Evolutionary conservation across 2,888 invertebrate genomes (phyloP), one percentile per base, ranked within the genome.

Genomic region (Patella depressa): DNA sequence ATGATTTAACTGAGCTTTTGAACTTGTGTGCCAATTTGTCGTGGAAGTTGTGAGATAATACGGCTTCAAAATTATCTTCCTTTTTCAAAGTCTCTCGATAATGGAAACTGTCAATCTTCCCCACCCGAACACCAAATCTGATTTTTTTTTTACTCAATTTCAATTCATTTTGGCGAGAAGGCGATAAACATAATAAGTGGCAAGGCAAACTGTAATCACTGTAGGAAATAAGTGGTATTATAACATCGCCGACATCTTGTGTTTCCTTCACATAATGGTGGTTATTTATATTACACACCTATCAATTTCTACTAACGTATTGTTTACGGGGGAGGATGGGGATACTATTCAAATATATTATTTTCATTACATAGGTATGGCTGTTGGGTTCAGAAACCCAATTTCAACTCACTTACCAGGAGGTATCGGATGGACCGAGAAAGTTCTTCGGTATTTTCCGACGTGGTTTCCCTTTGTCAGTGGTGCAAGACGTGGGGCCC

Each of bases 121-220:
- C 19, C 65, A 65, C 65, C 45, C 45, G 45, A 45, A 45, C 45
- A 45, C 45, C 45, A 45, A 45, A 45, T 65, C 19, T 65, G 24
- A 65, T 24, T 65, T 65, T 65, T 19, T 19, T 65, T 65, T 59
- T 19, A 24, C 65, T 65, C 65, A 19, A 24, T 65, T 19, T n/a
- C 24, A 65, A 65, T 65, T 65, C 65, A 65, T 65, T n/a, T 65
- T 14, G 65, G 19, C 24, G 19, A 19, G 24, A 65, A 19, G 19
- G 24, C 65, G 65, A 65, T 65, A 65, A 65, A 65, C 65, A 65
- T 65, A n/a, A 65, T n/a, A 65, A 65, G 19, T 24, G 65, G 65
- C 24, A 65, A 24, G 24, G 65, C 19, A 65, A 65, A 65, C 65
- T 65, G 24, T 65, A 65, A 65, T 65, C 65, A 24, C 24, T 65